phyloP scores from a whole-genome alignment of 2,888 invertebrate species.

The Gortyna flavago region DNA sequence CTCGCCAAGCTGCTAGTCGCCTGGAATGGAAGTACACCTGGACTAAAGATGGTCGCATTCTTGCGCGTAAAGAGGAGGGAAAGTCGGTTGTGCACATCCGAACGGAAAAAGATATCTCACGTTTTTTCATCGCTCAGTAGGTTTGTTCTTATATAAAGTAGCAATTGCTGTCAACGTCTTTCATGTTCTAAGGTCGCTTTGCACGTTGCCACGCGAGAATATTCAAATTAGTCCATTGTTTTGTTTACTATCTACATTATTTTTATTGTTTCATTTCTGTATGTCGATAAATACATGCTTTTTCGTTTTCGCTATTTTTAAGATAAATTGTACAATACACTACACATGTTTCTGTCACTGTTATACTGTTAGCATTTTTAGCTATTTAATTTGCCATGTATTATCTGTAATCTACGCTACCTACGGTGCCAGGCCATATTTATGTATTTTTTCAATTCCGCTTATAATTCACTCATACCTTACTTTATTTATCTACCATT shows the following conservation, averaged over 20 bases:
- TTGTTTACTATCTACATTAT: no score
- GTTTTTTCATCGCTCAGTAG: no score
- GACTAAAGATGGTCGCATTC: conserved; percentile 8
- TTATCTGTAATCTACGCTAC: not conserved
- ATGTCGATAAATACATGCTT: not conserved
- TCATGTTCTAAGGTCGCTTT: no score
- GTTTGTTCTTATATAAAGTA: no score
- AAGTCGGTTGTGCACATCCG: not conserved
- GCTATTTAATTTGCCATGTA: not conserved
- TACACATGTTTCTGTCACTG: not conserved
- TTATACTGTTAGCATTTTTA: not conserved
- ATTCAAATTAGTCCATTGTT: no score
- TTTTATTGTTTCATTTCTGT: no score
- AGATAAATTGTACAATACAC: not conserved
- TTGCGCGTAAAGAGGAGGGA: not conserved
- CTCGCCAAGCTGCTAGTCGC: no score
- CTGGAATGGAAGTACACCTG: no score
- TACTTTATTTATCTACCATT: not conserved
- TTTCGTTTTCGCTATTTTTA: not conserved
- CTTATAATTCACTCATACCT: not conserved
- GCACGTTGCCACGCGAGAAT: no score
- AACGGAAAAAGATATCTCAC: no score
- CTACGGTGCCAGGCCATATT: not conserved
- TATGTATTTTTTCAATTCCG: not conserved
- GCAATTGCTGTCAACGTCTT: no score